phyloP scores from a whole-genome alignment of 2,113 vertebrate genomes.

The Phylloscopus trochiloides region DNA sequence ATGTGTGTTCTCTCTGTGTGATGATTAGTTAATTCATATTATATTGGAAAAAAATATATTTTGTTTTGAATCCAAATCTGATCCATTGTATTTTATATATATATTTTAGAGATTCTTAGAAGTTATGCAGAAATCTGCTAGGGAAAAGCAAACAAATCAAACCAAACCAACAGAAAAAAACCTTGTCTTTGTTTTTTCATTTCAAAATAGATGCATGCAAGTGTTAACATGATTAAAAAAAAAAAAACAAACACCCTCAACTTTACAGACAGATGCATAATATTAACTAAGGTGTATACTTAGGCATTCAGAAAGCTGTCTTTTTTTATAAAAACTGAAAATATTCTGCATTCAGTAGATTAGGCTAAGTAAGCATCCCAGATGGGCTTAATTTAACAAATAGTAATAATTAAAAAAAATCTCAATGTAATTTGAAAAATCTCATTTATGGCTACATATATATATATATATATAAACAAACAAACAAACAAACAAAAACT shows the following conservation, averaged over 20 bases:
- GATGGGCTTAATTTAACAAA: background rate
- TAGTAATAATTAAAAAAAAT: background rate
- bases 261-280: background rate
- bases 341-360: background rate
- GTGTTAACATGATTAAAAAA: background rate
- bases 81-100: background rate
- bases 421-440: background rate
- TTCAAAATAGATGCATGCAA: background rate
- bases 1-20: background rate
- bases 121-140: background rate
- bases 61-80: background rate
- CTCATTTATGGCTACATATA: background rate
- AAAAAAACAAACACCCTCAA: too few species aligned
- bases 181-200: background rate
- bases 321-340: background rate
- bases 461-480: background rate
- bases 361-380: background rate
- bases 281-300: background rate
- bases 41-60: background rate
- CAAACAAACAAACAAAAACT: background rate
- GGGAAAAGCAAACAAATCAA: background rate
- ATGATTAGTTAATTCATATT: background rate
- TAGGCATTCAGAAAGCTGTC: background rate
- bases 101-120: background rate
- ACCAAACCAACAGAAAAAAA: background rate